These are phyloP conservation scores for Decapterus maruadsi DNA, from an alignment of 2,797 vertebrate species.

Conservation along the genomic window DNA sequence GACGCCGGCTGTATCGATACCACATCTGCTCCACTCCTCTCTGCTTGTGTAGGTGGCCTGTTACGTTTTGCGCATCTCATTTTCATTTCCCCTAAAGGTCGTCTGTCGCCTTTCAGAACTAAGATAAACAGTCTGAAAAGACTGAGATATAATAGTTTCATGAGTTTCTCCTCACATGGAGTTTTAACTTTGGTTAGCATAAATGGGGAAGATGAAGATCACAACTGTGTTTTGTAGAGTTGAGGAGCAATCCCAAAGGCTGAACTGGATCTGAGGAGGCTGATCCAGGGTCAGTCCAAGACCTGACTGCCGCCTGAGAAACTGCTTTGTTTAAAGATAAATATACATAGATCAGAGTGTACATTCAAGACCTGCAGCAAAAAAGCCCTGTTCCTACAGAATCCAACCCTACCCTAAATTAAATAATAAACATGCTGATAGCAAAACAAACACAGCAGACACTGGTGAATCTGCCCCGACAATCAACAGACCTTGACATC, in stretches of 20 bases:
- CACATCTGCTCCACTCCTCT: background rate
- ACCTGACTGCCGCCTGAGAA: background rate
- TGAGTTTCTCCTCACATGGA: background rate
- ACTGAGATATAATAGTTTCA: background rate
- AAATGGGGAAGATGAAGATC: background rate
- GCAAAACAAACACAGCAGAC: background rate
- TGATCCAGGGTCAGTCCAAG: background rate
- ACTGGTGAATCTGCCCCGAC: too few species aligned
- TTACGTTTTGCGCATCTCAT: constrained; percentile 25
- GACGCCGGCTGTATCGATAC: constrained; percentile 17
- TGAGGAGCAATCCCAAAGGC: constrained; percentile 5
- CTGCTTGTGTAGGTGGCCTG: constrained; percentile 31
- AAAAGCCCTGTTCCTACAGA: background rate
- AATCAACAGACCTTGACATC: background rate
- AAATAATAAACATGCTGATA: background rate
- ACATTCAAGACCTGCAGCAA: background rate
- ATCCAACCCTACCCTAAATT: background rate
- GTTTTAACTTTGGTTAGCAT: constrained; percentile 20
- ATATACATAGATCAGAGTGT: background rate
- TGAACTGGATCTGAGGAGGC: background rate
- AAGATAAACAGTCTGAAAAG: background rate
- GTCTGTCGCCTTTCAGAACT: constrained; percentile 2
- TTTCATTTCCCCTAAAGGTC: constrained; percentile 58
- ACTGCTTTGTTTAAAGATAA: background rate
- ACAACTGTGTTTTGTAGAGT: background rate